phyloP scores from a whole-genome alignment of 2,888 invertebrate genomes.

The Trichopoda pennipes region DNA sequence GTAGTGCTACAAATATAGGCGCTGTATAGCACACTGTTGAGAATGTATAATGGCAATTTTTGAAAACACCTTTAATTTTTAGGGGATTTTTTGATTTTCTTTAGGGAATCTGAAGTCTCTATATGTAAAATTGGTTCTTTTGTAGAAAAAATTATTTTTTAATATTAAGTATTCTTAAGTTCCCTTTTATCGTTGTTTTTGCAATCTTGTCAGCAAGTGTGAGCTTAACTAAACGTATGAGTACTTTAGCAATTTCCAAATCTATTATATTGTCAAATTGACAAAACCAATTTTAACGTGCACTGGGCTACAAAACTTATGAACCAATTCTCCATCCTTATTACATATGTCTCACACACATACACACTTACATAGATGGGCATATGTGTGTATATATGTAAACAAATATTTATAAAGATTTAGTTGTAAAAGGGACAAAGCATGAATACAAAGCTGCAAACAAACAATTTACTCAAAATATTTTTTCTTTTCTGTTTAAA shows the following conservation, averaged over 20 bases:
- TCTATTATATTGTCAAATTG: slow-evolving; percentile 76
- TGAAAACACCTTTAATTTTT: no score
- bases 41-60: no score
- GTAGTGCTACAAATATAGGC: no score
- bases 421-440: slow-evolving; percentile 22
- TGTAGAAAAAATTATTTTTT: not conserved
- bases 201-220: slow-evolving; percentile 48
- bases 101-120: no score
- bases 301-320: slow-evolving; percentile 52
- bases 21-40: no score
- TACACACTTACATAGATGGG: not conserved
- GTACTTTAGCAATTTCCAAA: slow-evolving; percentile 69
- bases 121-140: no score
- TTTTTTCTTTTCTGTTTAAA: slow-evolving; percentile 34
- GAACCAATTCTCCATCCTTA: slow-evolving; percentile 7
- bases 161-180: slow-evolving; percentile 12
- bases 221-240: slow-evolving; percentile 51
- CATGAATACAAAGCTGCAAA: slow-evolving; percentile 31
- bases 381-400: not conserved
- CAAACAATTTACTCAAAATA: slow-evolving; percentile 40
- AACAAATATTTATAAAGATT: not conserved
- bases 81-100: no score
- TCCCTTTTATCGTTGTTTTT: slow-evolving; percentile 19
- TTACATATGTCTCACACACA: not conserved
- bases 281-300: slow-evolving; percentile 73